These are phyloP conservation scores for Boleophthalmus pectinirostris DNA, from an alignment of 2,113 vertebrate species.

Conservation along the genomic window DNA sequence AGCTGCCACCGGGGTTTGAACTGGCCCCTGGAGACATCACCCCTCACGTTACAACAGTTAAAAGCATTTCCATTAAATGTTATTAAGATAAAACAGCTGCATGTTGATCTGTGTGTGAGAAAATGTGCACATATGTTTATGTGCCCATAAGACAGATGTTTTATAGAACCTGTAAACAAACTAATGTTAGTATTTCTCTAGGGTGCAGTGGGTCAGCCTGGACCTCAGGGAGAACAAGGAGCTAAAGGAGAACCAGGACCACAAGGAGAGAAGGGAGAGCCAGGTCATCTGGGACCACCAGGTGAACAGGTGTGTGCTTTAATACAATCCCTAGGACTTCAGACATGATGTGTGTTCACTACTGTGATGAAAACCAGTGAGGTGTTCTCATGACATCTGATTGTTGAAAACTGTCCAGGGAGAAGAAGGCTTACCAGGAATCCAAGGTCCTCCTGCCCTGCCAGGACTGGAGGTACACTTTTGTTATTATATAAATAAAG, in stretches of 20 bases:
- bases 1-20: not conserved
- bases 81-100: too few relatives aligned
- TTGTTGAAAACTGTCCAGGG: constrained; percentile 68
- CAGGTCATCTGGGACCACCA: constrained; percentile 71
- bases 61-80: too few relatives aligned
- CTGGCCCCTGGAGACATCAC: too few relatives aligned
- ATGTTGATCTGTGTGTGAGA: not conserved
- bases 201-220: constrained; percentile 71
- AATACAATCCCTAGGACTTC: not conserved
- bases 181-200: constrained; percentile 12
- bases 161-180: not conserved
- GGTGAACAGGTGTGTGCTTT: constrained; percentile 74
- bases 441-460: constrained; percentile 73
- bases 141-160: not conserved
- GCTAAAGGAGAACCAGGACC: constrained; percentile 74
- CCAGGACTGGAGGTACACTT: constrained; percentile 75
- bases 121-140: not conserved
- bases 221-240: constrained; percentile 72
- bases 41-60: too few relatives aligned
- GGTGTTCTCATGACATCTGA: not conserved
- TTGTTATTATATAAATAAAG: not conserved
- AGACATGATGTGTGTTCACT: not conserved
- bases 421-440: constrained; percentile 70
- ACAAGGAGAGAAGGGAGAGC: constrained; percentile 74
- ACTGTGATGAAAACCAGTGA: not conserved